phyloP scores from a whole-genome alignment of 1,140 invertebrate genomes.

The Berghia stephanieae region DNA sequence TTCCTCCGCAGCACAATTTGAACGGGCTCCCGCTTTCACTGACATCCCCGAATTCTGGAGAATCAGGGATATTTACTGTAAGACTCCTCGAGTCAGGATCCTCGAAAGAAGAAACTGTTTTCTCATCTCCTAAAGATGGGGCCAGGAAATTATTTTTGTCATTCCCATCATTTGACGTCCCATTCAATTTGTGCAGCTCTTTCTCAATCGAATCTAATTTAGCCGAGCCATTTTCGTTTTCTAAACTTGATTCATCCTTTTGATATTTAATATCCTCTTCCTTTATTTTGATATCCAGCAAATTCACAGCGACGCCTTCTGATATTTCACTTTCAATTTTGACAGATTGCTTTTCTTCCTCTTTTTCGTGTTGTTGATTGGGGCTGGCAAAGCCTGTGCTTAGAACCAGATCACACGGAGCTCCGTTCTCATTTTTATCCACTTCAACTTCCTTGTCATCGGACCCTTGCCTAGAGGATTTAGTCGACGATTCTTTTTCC shows the following conservation, averaged over 20 bases:
- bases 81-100: constrained; percentile 15
- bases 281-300: constrained; percentile 17
- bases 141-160: too few species aligned
- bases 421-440: neutral
- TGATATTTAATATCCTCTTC: constrained; percentile 12
- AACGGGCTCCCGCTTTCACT: neutral
- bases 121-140: too few species aligned
- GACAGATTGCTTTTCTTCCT: neutral
- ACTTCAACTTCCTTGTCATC: neutral
- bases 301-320: neutral
- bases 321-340: neutral
- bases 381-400: constrained; percentile 18
- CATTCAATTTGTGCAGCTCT: neutral
- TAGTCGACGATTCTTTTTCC: too few species aligned
- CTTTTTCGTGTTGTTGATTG: neutral
- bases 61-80: constrained; percentile 26
- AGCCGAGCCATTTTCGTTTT: neutral
- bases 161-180: too few species aligned
- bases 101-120: neutral
- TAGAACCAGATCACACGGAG: constrained; percentile 21
- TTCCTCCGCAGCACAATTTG: constrained; percentile 23
- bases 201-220: neutral
- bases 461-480: neutral
- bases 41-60: constrained; percentile 14
- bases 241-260: neutral